Evolutionary conservation across 2,888 invertebrate species (phyloP).

Genomic region (Lucinisca nassula): DNA sequence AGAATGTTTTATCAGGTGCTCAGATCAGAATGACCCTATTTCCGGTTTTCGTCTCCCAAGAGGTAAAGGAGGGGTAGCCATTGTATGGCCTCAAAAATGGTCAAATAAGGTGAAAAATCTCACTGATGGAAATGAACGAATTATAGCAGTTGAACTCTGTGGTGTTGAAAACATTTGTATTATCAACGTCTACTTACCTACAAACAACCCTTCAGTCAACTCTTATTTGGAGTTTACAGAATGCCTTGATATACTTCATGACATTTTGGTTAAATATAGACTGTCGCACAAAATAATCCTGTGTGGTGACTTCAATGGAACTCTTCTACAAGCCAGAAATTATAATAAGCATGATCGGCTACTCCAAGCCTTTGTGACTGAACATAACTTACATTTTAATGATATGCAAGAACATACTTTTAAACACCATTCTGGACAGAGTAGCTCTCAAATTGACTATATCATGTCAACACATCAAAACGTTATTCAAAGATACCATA

Average conservation of each 20-base stretch:
- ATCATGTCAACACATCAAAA: background rate
- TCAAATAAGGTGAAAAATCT: conserved; percentile 9
- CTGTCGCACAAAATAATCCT: background rate
- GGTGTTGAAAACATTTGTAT: background rate
- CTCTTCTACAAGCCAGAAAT: background rate
- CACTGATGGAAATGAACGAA: background rate
- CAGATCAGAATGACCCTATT: background rate
- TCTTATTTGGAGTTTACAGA: conserved; percentile 2
- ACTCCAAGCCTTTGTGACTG: background rate
- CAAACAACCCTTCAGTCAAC: background rate
- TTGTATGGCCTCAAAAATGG: background rate
- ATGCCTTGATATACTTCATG: conserved; percentile 1
- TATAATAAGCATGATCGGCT: background rate
- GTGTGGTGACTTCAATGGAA: conserved; percentile 10
- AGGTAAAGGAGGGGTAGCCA: conserved; percentile 14
- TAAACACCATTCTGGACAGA: background rate
- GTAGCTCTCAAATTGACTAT: conserved; percentile 5
- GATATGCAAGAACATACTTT: background rate
- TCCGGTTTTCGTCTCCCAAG: background rate
- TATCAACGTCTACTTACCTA: conserved; percentile 1
- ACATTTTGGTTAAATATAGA: background rate
- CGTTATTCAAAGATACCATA: background rate
- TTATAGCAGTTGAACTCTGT: background rate
- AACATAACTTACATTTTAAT: background rate
- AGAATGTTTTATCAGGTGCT: background rate